These are phyloP conservation scores for Paedocypris sp. DNA, from an alignment of 2,113 vertebrate species.

Conservation along the genomic window DNA sequence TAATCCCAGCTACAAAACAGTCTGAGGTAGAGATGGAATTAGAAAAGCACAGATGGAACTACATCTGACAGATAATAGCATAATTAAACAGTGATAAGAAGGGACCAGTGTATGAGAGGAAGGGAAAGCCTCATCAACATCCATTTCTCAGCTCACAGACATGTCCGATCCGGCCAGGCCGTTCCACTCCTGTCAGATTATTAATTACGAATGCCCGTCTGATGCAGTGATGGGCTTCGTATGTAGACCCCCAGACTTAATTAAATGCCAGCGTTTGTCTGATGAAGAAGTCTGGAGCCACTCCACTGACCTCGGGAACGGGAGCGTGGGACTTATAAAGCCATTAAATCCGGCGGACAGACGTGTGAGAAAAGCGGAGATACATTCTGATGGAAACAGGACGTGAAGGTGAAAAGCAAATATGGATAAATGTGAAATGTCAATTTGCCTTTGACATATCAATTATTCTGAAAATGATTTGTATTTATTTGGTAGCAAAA, in stretches of 20 bases:
- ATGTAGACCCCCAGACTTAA: slow-evolving; percentile 64
- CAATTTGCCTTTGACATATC: no score
- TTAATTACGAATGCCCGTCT: slow-evolving; percentile 78
- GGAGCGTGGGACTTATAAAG: slow-evolving; percentile 81
- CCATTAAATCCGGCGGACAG: slow-evolving; percentile 51
- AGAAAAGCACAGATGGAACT: slow-evolving; percentile 60
- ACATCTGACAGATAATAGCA: slow-evolving; percentile 58
- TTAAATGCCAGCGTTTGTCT: slow-evolving; percentile 79
- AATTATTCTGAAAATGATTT: no score
- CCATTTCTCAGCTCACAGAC: slow-evolving; percentile 16
- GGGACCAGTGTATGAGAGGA: slow-evolving; percentile 31
- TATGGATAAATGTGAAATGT: no score
- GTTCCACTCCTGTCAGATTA: slow-evolving; percentile 56
- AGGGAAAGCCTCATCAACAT: slow-evolving; percentile 33
- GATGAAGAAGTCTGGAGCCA: slow-evolving; percentile 73
- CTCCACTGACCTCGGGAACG: slow-evolving; percentile 75
- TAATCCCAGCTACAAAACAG: slow-evolving; percentile 41
- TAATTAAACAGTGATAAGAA: slow-evolving; percentile 57
- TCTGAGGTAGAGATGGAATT: slow-evolving; percentile 47
- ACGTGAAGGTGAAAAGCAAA: no score
- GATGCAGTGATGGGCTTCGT: slow-evolving; percentile 55
- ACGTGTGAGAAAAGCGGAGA: not conserved
- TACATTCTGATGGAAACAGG: not conserved
- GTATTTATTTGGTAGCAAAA: no score
- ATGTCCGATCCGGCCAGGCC: slow-evolving; percentile 12